Evolutionary conservation across 2,797 vertebrate genomes (phyloP).

Genomic region (Pachyuromys duprasi): DNA sequence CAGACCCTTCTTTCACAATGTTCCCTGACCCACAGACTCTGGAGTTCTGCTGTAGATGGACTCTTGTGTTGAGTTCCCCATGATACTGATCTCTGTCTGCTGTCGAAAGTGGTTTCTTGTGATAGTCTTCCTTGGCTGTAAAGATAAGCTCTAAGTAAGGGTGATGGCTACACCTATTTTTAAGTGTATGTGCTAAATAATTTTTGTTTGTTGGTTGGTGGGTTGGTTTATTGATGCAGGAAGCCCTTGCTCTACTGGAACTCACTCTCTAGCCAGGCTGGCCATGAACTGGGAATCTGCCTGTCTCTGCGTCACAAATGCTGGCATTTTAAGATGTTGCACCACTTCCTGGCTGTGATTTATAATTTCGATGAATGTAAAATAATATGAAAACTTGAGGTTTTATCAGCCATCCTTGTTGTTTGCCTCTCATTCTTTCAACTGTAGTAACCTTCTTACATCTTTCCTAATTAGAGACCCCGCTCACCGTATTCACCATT

Average conservation of each 20-base stretch:
- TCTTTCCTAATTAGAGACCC: background rate
- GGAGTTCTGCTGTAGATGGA: background rate
- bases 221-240: too few relatives aligned
- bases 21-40: background rate
- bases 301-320: too few relatives aligned
- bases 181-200: background rate
- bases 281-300: too few relatives aligned
- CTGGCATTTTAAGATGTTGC: too few relatives aligned
- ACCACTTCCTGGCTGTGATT: background rate
- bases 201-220: too few relatives aligned
- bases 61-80: background rate
- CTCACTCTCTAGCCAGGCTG: too few relatives aligned
- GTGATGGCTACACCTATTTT: background rate
- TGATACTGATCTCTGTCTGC: background rate
- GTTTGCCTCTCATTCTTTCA: background rate
- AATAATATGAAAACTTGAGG: background rate
- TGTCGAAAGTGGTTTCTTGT: background rate
- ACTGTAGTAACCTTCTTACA: background rate
- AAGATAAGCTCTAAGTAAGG: background rate
- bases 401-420: background rate
- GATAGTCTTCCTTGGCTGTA: background rate
- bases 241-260: too few relatives aligned
- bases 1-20: background rate
- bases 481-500: background rate
- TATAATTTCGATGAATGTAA: background rate